phyloP scores from a whole-genome alignment of 2,888 invertebrate species.

The Eustalomyia histrio region DNA sequence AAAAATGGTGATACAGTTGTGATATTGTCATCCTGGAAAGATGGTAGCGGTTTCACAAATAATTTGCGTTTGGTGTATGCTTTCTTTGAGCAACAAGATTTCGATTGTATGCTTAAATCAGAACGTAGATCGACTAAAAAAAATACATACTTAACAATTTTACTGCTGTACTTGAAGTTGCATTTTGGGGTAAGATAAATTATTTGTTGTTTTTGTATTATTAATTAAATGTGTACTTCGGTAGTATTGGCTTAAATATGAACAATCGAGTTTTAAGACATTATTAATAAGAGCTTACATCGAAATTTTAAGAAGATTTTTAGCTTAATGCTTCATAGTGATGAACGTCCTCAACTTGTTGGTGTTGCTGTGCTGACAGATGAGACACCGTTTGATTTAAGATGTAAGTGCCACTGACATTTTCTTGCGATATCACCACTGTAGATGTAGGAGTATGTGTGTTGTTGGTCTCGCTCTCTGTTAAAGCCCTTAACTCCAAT shows the following conservation, averaged over 20 bases:
- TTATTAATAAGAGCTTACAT: neutral
- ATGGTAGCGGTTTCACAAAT: conserved; percentile 96
- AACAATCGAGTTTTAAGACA: neutral
- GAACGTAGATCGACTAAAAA: conserved; percentile 33
- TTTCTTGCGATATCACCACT: conserved; percentile 60
- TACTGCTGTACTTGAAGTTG: neutral
- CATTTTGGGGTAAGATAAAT: neutral
- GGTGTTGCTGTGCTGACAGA: conserved; percentile 41
- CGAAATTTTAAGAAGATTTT: conserved; percentile 1
- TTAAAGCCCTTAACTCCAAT: conserved; percentile 69
- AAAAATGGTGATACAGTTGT: conserved; percentile 90
- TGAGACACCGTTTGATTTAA: conserved; percentile 63
- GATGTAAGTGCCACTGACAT: conserved; percentile 55
- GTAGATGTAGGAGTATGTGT: conserved; percentile 39
- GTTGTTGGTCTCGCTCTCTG: conserved; percentile 63
- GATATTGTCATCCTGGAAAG: conserved; percentile 97
- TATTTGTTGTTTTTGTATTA: neutral
- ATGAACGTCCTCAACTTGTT: conserved; percentile 47
- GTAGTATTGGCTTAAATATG: neutral
- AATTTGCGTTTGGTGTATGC: conserved; percentile 93
- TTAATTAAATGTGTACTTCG: neutral
- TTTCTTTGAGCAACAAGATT: conserved; percentile 71
- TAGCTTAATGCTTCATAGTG: conserved; percentile 67
- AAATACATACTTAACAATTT: neutral
- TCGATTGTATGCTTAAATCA: conserved; percentile 68